Evolutionary conservation across 1,140 invertebrate species (phyloP), one percentile per base, ranked within the genome.

Genomic region (Heliconius melpomene): DNA sequence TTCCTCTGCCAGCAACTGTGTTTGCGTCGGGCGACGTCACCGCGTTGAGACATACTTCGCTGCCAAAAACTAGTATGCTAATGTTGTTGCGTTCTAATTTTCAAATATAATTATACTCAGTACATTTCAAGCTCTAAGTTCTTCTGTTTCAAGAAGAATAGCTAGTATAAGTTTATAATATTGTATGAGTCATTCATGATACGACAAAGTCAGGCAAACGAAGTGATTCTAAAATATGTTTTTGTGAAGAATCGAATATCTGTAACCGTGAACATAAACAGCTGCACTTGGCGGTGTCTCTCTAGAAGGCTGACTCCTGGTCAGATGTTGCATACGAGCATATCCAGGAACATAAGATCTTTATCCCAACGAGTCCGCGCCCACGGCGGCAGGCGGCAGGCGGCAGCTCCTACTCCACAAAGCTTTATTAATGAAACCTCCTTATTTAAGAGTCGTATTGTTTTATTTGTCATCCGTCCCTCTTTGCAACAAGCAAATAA

Each of bases 41-140:
- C 60, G 23, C 60, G 29, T 16, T 29, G 60, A 29, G 23, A 29
- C 26, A 16, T 29, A 66, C 3, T 66, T 29, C 6, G 60, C 26
- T 29, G 60, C 60, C 60, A 66, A 66, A n/a, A 66, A 66, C 11
- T 29, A 66, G 60, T 66, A 66, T 66, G 60, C 3, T 66, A 66
- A 66, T 29, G 60, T 66, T 29, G 29, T 66, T 26, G 60, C 11
- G 60, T 66, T 29, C 11, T 29, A 66, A 66, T 26, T 66, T 16
- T 29, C 60, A 66, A 13, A 66, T 66, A 29, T n/a, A 66, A 66
- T 66, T 66, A 66, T 66, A 16, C 9, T 66, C 60, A 66, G 23
- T 66, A 18, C 16, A 66, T 29, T 66, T 29, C 11, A 66, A 66
- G 29, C 26, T 29, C 26, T 7, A 23, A 26, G 20, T 8, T 52